Conservation (phyloP, 2,797 vertebrate species). For the Brachymystax lenok region DNA sequence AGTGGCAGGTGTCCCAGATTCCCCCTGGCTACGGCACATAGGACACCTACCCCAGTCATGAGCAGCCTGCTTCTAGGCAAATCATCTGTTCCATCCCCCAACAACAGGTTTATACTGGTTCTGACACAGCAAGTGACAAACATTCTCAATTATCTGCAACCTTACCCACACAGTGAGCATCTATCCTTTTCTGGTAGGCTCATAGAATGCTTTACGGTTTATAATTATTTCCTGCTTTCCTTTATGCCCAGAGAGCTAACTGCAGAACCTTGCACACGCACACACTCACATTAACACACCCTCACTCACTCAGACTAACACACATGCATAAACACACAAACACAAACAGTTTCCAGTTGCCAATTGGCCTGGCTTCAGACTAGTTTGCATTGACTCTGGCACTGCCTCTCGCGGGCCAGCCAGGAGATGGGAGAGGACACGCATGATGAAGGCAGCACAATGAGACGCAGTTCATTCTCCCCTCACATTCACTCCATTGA, state of each 20-base stretch:
- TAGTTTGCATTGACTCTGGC: not conserved
- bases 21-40: not conserved
- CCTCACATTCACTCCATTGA: conserved; percentile 9
- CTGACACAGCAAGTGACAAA: conserved; percentile 5
- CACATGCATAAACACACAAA: not conserved
- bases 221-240: not conserved
- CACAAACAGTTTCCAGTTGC: not conserved
- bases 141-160: not conserved
- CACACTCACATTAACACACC: not conserved
- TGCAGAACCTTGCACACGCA: not conserved
- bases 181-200: not conserved
- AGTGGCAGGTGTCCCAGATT: conserved; percentile 4
- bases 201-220: not conserved
- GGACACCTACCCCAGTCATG: not conserved
- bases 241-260: not conserved
- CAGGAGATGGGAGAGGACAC: conserved; percentile 6
- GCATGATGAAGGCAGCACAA: not conserved
- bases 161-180: not conserved
- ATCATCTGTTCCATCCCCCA: not conserved
- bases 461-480: conserved; percentile 10
- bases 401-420: not conserved
- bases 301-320: not conserved
- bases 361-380: conserved; percentile 1
- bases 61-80: conserved; percentile 1
- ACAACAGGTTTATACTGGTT: conserved; percentile 7